Evolutionary conservation across 2,113 vertebrate genomes (phyloP).

Genomic region (Ictalurus punctatus): DNA sequence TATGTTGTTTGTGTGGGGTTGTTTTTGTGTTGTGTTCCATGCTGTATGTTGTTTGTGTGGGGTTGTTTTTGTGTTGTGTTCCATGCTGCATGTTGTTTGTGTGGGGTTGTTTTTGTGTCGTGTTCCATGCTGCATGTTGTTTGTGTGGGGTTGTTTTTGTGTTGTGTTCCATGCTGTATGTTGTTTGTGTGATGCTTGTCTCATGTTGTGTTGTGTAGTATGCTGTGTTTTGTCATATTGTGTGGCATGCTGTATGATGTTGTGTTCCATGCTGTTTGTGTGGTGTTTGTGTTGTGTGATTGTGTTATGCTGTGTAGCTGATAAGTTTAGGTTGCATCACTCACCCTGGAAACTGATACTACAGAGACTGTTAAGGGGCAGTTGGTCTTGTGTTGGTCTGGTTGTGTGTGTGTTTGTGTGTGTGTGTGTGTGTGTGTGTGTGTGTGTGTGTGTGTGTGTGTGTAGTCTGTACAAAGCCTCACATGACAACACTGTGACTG

Average conservation of each 20-base stretch:
- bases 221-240: slow-evolving; percentile 37
- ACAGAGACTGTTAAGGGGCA: slow-evolving; percentile 64
- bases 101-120: slow-evolving; percentile 48
- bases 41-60: slow-evolving; percentile 3
- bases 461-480: slow-evolving; percentile 24
- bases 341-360: slow-evolving; percentile 63
- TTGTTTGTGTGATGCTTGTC: no score
- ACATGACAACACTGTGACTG: slow-evolving; percentile 26
- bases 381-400: slow-evolving; percentile 43
- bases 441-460: slow-evolving; percentile 29
- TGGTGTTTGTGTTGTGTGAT: neutral
- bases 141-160: no score
- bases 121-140: slow-evolving; percentile 26
- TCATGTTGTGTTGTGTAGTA: neutral
- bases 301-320: slow-evolving; percentile 59
- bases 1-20: neutral
- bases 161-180: no score
- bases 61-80: slow-evolving; percentile 54
- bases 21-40: neutral
- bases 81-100: neutral
- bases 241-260: neutral
- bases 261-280: neutral
- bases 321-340: slow-evolving; percentile 67
- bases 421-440: slow-evolving; percentile 19
- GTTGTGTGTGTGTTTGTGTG: slow-evolving; percentile 17